Base-by-base conservation (phyloP, 2,888 invertebrate species). In the Heliconius charithonia region DNA sequence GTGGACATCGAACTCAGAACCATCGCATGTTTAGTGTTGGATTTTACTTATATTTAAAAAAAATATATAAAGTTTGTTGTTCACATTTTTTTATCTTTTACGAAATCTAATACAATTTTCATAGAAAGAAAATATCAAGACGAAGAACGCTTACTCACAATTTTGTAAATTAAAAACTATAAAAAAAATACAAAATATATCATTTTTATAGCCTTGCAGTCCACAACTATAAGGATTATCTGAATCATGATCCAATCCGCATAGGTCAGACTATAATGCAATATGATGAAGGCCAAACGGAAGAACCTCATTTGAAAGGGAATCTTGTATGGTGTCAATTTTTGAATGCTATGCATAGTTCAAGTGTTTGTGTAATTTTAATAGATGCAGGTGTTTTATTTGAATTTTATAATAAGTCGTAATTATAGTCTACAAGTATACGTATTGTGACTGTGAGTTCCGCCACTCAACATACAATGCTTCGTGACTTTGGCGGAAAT, bases 261-360 rank as follows among this genome's bases (percentile, higher is more conserved):
- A 72, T 59, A 56, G 59, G 59, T 72, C 37, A 59, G 13, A 56
- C 13, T 56, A n/a, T n/a, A 51, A 56, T 32, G 59, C 59, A 32
- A 72, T 37, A 37, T 32, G 9, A 37, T 59, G 59, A 72, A 72
- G 72, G 72, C 59, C 72, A 59, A 25, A 25, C 72, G 72, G 72
- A 72, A 72, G 72, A 59, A 37, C 72, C 72, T 72, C 59, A 72
- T 72, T 59, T 13, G 72, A 72, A 72, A 72, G 72, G 72, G 72
- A 72, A 72, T 72, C 72, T 72, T 59, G 72, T 32, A 59, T 37
- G 25, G 59, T 56, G 59, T 72, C 72, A 72, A 72, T n/a, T n/a
- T n/a, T n/a, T 72, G 59, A 72, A 72, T 56, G 59, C 9, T 59
- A 72, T 19, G 32, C 32, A 72, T 72, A 59, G 72, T 69, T 45